phyloP scores from a whole-genome alignment of 30 jellyfish, hydroid and myxozoan genomes.

The Haliclystus octoradiatus region DNA sequence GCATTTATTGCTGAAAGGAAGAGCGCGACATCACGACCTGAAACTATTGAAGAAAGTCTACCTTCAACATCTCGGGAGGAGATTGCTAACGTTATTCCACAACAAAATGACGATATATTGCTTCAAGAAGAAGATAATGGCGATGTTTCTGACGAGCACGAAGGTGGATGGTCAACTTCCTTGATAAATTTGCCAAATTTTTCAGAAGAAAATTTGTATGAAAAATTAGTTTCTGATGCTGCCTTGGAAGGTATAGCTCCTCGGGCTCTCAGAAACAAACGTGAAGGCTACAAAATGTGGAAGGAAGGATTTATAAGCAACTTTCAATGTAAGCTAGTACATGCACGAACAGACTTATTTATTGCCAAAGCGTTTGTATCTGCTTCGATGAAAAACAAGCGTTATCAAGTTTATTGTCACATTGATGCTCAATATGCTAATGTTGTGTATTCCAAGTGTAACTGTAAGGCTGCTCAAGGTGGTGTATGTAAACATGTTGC shows the following conservation, averaged over 20 bases:
- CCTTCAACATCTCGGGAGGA: too few relatives aligned
- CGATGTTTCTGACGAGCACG: neutral
- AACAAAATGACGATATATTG: too few relatives aligned
- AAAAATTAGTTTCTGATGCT: conserved; percentile 1
- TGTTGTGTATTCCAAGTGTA: conserved; percentile 26
- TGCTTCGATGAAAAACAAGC: conserved; percentile 4
- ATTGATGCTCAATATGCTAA: conserved; percentile 16
- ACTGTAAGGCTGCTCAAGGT: conserved; percentile 37
- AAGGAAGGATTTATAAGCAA: neutral
- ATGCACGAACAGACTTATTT: neutral
- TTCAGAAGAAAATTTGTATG: neutral
- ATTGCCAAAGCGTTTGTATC: neutral
- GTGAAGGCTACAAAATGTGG: neutral
- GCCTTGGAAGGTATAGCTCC: neutral
- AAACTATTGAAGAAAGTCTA: too few relatives aligned
- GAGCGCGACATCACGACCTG: too few relatives aligned
- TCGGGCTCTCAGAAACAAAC: neutral
- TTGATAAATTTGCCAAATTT: conserved; percentile 1
- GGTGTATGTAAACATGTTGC: conserved; percentile 48
- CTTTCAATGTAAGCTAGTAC: neutral
- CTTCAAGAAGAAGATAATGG: too few relatives aligned
- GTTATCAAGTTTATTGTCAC: conserved; percentile 18
- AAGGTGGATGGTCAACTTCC: neutral
- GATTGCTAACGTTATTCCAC: too few relatives aligned
- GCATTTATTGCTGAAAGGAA: too few relatives aligned